A percentile compares a stretch with the other conserved stretches of the same genome.
Evolutionary conservation across 2,888 invertebrate species (phyloP).

Genomic region (Hypercompe scribonia): DNA sequence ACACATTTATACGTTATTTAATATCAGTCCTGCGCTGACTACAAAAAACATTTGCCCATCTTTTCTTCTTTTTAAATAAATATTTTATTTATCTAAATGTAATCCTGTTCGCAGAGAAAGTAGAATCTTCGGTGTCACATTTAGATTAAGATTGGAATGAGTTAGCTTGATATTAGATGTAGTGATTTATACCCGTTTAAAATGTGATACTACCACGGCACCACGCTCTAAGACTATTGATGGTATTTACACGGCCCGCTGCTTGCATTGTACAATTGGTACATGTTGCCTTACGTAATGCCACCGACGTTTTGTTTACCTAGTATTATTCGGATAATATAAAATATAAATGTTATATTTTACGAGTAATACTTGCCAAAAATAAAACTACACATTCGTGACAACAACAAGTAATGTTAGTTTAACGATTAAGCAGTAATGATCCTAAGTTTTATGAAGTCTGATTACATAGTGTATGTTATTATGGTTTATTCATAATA

Average conservation of each 20-base stretch:
- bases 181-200: conserved; percentile 27
- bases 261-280: conserved; percentile 57
- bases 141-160: background rate
- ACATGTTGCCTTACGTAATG: conserved; percentile 71
- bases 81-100: no score
- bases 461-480: background rate
- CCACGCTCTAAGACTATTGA: conserved; percentile 63
- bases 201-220: conserved; percentile 17
- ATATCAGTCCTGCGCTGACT: no score
- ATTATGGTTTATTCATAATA: background rate
- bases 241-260: conserved; percentile 70
- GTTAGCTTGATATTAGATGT: background rate
- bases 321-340: conserved; percentile 9
- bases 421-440: background rate
- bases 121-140: background rate
- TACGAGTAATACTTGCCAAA: background rate
- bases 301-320: conserved; percentile 38
- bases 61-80: background rate
- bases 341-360: background rate
- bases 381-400: conserved; percentile 2
- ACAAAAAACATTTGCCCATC: no score
- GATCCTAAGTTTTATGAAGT: background rate
- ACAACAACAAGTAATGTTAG: background rate
- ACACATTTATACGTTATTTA: background rate
- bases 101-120: background rate